These are phyloP conservation scores for Kryptolebias marmoratus DNA, from an alignment of 2,113 vertebrate genomes.

Conservation along the genomic window DNA sequence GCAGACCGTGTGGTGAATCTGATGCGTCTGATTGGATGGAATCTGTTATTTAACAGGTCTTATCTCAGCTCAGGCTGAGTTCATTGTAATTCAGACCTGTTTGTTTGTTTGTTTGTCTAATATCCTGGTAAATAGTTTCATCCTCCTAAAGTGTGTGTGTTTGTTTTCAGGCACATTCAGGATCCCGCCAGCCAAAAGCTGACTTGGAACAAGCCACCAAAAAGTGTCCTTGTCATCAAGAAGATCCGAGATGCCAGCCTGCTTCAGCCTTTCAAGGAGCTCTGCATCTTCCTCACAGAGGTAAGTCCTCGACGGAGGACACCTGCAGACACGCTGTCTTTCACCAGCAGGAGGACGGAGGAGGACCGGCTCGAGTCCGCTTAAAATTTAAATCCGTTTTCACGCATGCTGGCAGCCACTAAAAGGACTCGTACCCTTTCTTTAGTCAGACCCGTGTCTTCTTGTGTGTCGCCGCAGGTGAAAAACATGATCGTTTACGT, in stretches of 20 bases:
- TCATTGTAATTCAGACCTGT: not conserved
- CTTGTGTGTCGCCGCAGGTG: slow-evolving; percentile 71
- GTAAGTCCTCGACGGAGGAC: slow-evolving; percentile 52
- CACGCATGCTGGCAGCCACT: not conserved
- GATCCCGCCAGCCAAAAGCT: slow-evolving; percentile 96
- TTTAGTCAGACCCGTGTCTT: not conserved
- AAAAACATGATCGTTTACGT: slow-evolving; percentile 96
- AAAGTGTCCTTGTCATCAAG: slow-evolving; percentile 98
- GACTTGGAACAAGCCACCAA: slow-evolving; percentile 96
- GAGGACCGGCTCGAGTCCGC: too few relatives aligned
- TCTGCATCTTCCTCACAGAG: slow-evolving; percentile 92
- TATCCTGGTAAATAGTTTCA: not conserved
- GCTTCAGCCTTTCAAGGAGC: slow-evolving; percentile 94
- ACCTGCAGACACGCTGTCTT: too few relatives aligned
- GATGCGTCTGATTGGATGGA: slow-evolving; percentile 40
- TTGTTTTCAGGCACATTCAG: slow-evolving; percentile 92
- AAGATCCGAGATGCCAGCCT: slow-evolving; percentile 92
- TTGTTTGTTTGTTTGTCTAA: not conserved
- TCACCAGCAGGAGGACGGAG: too few relatives aligned
- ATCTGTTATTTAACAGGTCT: slow-evolving; percentile 17
- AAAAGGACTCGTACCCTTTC: too few relatives aligned
- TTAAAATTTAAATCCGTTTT: not conserved
- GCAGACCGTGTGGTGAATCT: slow-evolving; percentile 13
- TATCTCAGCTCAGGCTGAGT: not conserved
- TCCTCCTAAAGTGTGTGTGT: not conserved